These are phyloP conservation scores for Aselliscus stoliczkanus DNA, from an alignment of 2,797 vertebrate species.

Conservation along the genomic window DNA sequence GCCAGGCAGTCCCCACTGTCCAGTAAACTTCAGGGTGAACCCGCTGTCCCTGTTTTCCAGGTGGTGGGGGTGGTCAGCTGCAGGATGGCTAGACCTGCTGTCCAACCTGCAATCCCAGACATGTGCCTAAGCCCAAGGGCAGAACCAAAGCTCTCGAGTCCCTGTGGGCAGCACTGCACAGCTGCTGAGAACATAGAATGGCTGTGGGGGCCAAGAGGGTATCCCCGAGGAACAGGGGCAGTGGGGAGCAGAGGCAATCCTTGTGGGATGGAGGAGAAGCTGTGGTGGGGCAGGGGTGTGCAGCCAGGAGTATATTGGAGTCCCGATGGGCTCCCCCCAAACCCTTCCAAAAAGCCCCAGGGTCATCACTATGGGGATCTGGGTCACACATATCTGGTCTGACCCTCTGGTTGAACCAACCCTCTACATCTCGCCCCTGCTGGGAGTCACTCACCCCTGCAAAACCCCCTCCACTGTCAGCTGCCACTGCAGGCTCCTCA, in stretches of 20 bases:
- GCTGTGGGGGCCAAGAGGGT: not conserved
- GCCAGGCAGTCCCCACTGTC: not conserved
- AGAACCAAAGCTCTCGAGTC: not conserved
- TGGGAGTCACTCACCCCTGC: conserved; percentile 77
- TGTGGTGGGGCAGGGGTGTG: not conserved
- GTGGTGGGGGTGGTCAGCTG: not conserved
- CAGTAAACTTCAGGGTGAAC: not conserved
- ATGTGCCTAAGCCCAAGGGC: not conserved
- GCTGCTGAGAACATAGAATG: not conserved
- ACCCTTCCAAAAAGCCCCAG: not conserved
- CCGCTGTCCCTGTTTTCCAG: not conserved
- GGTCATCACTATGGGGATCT: not conserved
- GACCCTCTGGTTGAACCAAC: not conserved
- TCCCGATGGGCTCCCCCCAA: not conserved
- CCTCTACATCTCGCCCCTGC: not conserved
- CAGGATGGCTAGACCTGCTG: not conserved
- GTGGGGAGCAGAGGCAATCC: no score
- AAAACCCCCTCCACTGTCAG: conserved; percentile 64
- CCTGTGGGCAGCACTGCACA: not conserved
- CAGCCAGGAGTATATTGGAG: not conserved
- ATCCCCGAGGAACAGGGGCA: no score
- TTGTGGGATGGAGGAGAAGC: not conserved
- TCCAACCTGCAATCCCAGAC: not conserved
- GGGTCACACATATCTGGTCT: not conserved
- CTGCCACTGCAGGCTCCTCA: conserved; percentile 65